Conservation (phyloP, 2,113 vertebrate species). For the Ornithorhynchus anatinus region DNA sequence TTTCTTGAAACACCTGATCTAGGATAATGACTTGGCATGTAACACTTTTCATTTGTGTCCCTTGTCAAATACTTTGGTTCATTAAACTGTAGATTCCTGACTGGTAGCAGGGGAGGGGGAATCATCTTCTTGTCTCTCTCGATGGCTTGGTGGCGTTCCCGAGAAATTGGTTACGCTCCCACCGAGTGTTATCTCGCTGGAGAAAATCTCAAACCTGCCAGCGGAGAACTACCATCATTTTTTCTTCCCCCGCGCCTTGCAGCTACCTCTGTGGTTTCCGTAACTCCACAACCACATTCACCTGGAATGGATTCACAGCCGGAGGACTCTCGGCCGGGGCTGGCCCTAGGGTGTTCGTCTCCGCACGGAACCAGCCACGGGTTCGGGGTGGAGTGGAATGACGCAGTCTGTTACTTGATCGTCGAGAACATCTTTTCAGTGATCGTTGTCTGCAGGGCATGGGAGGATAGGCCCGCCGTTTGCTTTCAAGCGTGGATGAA, state of each 20-base stretch:
- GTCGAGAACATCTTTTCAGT: neutral
- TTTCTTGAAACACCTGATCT: too few species aligned
- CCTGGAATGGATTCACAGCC: neutral
- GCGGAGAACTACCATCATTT: neutral
- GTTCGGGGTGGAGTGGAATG: rapidly evolving
- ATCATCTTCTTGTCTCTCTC: neutral
- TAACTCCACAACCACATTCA: neutral
- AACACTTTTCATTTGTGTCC: too few species aligned
- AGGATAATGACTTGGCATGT: too few species aligned
- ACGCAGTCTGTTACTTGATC: neutral
- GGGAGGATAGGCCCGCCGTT: neutral
- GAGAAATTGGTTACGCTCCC: neutral
- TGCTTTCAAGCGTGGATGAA: neutral
- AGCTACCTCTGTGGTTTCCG: rapidly evolving
- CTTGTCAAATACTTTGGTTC: too few species aligned
- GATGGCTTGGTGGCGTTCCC: rapidly evolving
- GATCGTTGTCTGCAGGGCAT: neutral
- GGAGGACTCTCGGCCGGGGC: neutral
- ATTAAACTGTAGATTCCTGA: too few species aligned
- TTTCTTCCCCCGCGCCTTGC: too few species aligned
- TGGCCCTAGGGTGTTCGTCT: rapidly evolving
- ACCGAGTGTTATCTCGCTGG: neutral
- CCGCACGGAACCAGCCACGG: rapidly evolving
- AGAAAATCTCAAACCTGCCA: neutral
- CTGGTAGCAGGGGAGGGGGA: too few species aligned